Evolutionary conservation across 2,888 invertebrate genomes (phyloP), one percentile per base, ranked within the genome.

Genomic region (Morpho deidamia): DNA sequence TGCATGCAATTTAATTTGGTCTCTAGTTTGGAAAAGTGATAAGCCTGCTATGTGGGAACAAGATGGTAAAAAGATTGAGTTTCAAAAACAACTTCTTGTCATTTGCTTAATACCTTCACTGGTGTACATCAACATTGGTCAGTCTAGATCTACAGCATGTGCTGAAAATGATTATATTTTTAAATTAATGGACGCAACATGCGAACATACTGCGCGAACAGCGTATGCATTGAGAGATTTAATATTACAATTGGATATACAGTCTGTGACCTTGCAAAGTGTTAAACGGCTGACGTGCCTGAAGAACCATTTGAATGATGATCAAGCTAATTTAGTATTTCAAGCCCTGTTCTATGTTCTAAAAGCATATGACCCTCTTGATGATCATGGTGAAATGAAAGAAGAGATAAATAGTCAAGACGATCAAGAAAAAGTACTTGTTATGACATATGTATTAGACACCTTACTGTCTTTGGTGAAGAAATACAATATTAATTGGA

Each of bases 401-500:
- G 41, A 47, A 0, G 68, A 74, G 8, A 63, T 70, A 2, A 58
- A 61, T n/a, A 74, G 69, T 7, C 81, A 79, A 45, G 78, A 81
- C 7, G 66, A 71, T 12, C 74, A 79, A 38, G 77, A 82, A 32
- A 83, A 77, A 49, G 71, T 81, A 7, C 65, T 78, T 41, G 91
- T 94, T 32, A 81, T 94, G 70, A 91, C 92, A 8, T 91, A 93
- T n/a, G 87, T 95, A 0, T 77, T 95, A 54, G 93, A 94, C 53
- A 92, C 91, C 0, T 80, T 95, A 9, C 85, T 92, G 14, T 86
- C 90, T 0, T 81, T 95, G 42, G 92, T 95, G 5, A 92, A 92
- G 55, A 91, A 93, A 44, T 94, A 93, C 63, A 91, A 93, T 58
- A 92, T 95, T 10, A 93, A 93, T 35, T 95, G 95, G 95, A 92